These are phyloP conservation scores for Calcarius ornatus DNA, from an alignment of 2,113 vertebrate species.

Conservation along the genomic window DNA sequence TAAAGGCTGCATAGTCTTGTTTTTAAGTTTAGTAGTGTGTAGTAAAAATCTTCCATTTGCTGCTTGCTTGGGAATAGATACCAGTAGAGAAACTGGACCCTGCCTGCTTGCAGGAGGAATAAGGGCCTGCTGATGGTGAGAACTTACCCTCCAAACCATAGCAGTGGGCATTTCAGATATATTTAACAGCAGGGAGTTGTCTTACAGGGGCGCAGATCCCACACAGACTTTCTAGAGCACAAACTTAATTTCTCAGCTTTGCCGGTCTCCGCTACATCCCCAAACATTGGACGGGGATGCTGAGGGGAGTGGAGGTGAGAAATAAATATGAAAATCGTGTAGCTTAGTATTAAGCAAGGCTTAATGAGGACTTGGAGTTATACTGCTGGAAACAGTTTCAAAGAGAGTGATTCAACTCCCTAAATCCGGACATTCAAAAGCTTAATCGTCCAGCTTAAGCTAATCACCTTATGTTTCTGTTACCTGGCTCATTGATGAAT, in stretches of 20 bases:
- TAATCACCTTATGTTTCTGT: constrained; percentile 51
- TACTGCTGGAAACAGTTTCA: neutral
- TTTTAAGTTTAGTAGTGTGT: neutral
- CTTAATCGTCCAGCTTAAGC: constrained; percentile 5
- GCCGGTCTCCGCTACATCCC: accelerated
- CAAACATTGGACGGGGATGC: accelerated
- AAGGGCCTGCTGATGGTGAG: neutral
- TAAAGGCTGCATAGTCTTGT: neutral
- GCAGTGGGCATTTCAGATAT: accelerated
- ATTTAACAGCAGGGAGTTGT: neutral
- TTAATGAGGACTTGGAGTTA: neutral
- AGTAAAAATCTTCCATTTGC: neutral
- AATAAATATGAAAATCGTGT: neutral
- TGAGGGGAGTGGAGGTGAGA: neutral
- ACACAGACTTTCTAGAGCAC: accelerated
- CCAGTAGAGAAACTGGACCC: neutral
- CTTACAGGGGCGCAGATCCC: neutral
- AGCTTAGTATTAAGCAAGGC: neutral
- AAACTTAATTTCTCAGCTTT: neutral
- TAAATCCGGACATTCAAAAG: neutral
- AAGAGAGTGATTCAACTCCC: constrained; percentile 27
- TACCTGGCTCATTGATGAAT: constrained; percentile 42
- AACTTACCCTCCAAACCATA: neutral
- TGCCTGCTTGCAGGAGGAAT: neutral
- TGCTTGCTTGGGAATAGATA: neutral